Percentiles rank a stretch among this genome's conserved stretches.
phyloP scores from a whole-genome alignment of 2,888 invertebrate genomes.

The Limnephilus auricula region DNA sequence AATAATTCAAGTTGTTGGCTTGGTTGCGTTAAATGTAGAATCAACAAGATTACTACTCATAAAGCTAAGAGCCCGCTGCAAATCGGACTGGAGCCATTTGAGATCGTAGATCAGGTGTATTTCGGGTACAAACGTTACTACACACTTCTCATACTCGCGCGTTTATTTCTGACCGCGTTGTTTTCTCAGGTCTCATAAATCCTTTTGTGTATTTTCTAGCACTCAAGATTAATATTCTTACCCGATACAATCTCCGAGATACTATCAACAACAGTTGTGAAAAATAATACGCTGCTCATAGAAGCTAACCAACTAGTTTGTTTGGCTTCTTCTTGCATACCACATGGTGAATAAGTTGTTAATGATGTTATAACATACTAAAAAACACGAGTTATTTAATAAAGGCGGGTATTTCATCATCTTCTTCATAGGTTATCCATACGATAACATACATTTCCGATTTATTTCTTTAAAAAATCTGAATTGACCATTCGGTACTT shows the following conservation, averaged over 20 bases:
- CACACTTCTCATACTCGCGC: background rate
- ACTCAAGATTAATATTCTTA: background rate
- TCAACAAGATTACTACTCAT: background rate
- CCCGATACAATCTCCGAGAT: background rate
- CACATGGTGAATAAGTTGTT: background rate
- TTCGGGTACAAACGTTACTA: background rate
- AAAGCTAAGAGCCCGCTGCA: background rate
- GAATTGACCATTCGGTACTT: too few relatives aligned
- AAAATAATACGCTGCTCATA: background rate
- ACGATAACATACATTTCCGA: too few relatives aligned
- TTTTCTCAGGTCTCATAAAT: background rate
- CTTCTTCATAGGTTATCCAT: too few relatives aligned
- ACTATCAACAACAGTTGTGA: background rate
- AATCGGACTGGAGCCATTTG: background rate
- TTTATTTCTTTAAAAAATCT: too few relatives aligned
- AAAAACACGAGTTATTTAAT: background rate
- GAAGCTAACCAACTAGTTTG: background rate
- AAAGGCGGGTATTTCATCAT: too few relatives aligned
- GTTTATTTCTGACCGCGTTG: background rate
- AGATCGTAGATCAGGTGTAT: background rate
- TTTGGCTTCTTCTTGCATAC: background rate
- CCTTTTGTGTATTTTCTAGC: constrained; percentile 2
- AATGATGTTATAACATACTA: too few relatives aligned
- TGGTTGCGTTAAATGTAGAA: background rate
- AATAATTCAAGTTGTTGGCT: background rate